These are phyloP conservation scores for Drosophila flavopinicola DNA, from an alignment of 2,888 invertebrate genomes.

Conservation along the genomic window DNA sequence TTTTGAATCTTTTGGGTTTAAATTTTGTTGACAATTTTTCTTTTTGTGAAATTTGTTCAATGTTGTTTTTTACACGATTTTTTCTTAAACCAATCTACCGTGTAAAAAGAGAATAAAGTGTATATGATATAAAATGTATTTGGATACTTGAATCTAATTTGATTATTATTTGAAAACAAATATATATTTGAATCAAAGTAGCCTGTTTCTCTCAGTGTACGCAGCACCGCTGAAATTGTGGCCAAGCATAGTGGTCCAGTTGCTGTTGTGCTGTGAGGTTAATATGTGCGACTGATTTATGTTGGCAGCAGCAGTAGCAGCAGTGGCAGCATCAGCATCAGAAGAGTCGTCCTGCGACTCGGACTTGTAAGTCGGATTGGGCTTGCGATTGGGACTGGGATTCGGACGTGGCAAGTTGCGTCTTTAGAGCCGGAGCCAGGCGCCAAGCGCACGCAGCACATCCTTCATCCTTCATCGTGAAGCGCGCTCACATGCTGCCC, in stretches of 20 bases:
- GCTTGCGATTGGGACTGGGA: constrained; percentile 17
- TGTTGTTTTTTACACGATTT: too few species aligned
- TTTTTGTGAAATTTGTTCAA: too few species aligned
- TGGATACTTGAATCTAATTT: too few species aligned
- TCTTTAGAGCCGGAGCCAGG: constrained; percentile 70
- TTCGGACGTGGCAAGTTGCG: constrained; percentile 44
- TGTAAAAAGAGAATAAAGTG: too few species aligned
- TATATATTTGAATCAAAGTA: too few species aligned
- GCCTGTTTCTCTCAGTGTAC: too few species aligned
- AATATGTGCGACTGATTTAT: constrained; percentile 77
- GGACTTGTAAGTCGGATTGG: not conserved
- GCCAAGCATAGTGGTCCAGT: constrained; percentile 43
- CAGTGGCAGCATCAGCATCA: not conserved
- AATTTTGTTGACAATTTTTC: too few species aligned
- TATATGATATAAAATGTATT: too few species aligned
- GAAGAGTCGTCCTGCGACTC: constrained; percentile 11
- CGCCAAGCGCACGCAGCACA: constrained; percentile 77
- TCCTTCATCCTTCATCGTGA: constrained; percentile 65
- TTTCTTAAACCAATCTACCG: too few species aligned
- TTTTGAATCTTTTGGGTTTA: too few species aligned
- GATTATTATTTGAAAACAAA: too few species aligned
- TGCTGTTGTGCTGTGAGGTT: constrained; percentile 53
- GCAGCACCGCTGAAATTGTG: constrained; percentile 44
- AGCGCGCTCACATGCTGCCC: constrained; percentile 40
- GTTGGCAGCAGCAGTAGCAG: constrained; percentile 44